Evolutionary conservation across 2,888 invertebrate species (phyloP), one percentile per base, ranked within the genome.

Genomic region (Chrysodeixis includens): DNA sequence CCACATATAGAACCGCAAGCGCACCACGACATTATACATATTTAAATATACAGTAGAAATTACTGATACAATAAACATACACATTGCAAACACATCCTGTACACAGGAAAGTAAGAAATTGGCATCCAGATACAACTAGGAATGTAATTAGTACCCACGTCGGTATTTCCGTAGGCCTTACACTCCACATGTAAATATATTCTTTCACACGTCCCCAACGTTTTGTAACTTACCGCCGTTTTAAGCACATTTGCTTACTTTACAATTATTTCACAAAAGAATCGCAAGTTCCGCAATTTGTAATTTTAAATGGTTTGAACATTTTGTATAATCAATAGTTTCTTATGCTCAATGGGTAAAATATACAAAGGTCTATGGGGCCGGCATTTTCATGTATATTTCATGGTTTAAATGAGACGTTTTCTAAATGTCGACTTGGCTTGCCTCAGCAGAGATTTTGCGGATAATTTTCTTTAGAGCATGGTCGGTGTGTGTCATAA

Each of bases 161-260:
- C 8, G 32, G 12, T 7, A 60, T 62, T 72, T 65, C 67, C 71
- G 63, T 63, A 56, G 10, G 56, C n/a, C 46, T 52, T 18, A 40
- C 10, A 66, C 22, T 66, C 67, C 52, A 55, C 62, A 58, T 53
- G 71, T 56, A 69, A 65, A 75, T 72, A 68, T 71, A 78, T 79
- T 82, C 70, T 74, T 66, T 64, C 40, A 65, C 75, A 74, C 71
- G 75, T 74, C 57, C 52, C 66, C 52, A 58, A 62, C 35, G 65
- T 70, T 72, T 74, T 53, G 56, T 66, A 69, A 74, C 46, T 44
- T 18, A 26, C 52, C 63, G 61, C 68, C 61, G 60, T 69, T 71
- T 62, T 64, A 56, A 61, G 49, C 56, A 30, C 61, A 63, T 71
- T 49, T 71, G 74, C 80, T 74, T 71, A 78, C 72, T 74, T 69